Conservation (phyloP, 1,140 invertebrate genomes). For the Pteromalus puparum region DNA sequence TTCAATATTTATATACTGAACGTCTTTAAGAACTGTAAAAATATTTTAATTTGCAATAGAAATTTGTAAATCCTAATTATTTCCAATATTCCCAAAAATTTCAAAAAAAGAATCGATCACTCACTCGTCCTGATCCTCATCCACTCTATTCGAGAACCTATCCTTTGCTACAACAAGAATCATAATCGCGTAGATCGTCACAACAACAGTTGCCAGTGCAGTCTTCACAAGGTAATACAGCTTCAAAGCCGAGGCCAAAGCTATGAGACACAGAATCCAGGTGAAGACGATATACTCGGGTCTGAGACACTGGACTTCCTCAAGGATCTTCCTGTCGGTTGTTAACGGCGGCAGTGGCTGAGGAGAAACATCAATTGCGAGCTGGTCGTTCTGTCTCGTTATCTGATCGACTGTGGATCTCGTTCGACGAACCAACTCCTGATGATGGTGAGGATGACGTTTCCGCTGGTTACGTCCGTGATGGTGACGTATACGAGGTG, state of each 20-base stretch:
- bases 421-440: conserved; percentile 47
- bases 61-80: too few species aligned
- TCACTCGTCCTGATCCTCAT: conserved; percentile 56
- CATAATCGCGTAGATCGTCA: conserved; percentile 81
- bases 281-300: conserved; percentile 95
- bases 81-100: too few species aligned
- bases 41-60: too few species aligned
- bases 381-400: conserved; percentile 14
- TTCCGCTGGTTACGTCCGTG: background rate
- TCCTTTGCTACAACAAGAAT: conserved; percentile 79
- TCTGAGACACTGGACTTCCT: conserved; percentile 74
- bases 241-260: conserved; percentile 93
- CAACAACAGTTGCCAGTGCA: conserved; percentile 85
- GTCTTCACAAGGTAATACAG: conserved; percentile 94
- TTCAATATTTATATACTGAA: too few species aligned
- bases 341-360: background rate
- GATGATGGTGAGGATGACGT: background rate
- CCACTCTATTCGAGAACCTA: conserved; percentile 59
- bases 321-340: background rate
- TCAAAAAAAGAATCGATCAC: conserved; percentile 29
- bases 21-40: too few species aligned
- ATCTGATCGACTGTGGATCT: conserved; percentile 56
- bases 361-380: background rate
- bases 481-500: background rate
- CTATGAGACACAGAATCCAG: conserved; percentile 94